Evolutionary conservation across 2,797 vertebrate genomes (phyloP), one percentile per base, ranked within the genome.

Genomic region (Pangasius krempfi): DNA sequence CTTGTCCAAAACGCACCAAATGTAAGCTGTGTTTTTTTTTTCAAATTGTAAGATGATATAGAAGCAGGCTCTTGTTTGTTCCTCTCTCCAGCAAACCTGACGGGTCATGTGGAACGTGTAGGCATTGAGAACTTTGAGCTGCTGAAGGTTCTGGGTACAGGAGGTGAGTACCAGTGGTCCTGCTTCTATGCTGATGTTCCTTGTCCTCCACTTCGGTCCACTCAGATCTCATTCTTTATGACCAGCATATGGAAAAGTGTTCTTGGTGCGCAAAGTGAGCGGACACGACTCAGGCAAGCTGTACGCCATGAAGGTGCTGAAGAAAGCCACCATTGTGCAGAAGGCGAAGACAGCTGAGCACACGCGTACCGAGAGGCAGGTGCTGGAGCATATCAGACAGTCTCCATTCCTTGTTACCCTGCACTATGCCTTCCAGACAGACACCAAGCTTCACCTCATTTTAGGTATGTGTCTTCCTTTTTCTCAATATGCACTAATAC

Each of bases 41-140:
- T 68, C 22, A 66, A 68, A 68, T 25, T 80, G 47, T n/a, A 50
- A 80, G 52, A 87, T 30, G 18, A 50, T 62, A 52, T n/a, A 0
- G 52, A 87, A 85, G 85, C n/a, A 30, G 27, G 1, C 47, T 88
- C 47, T 88, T 70, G 22, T 56, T 87, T 80, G 89, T 13, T 62
- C 91, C 62, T 92, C 84, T 92, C 92, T 91, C 70, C 94, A 99
- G 99, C 99, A 90, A 99, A 99, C 94, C 95, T 99, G 94, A 99
- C 99, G 12, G 98, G 99, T 92, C 97, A 99, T 70, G 96, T 98
- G 68, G 99, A 99, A 95, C 97, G 98, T 89, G 98, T 99, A 92
- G 98, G 98, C 91, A 99, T 99, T 90, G 98, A 99, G 95, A 99
- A 99, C 94, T 99, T 99, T 90, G 99, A 99, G 94, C 97, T 99